A percentile compares a stretch with the other conserved stretches of the same genome.
These are phyloP conservation scores for Panurus biarmicus DNA, from an alignment of 2,113 vertebrate species.

Conservation along the genomic window DNA sequence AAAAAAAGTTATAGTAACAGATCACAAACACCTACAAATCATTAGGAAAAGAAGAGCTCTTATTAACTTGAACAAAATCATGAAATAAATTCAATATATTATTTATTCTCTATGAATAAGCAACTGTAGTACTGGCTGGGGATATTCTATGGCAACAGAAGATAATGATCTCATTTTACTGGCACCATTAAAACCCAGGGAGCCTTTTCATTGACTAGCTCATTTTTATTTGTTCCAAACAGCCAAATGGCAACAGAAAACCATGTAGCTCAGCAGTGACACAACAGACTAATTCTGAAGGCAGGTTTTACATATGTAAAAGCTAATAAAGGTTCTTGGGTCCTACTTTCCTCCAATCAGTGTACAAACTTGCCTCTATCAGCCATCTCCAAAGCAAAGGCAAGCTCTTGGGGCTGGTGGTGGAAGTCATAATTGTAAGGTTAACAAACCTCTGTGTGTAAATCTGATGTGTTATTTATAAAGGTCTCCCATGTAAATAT, in stretches of 20 bases:
- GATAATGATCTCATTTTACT: background rate
- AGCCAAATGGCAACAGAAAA: background rate
- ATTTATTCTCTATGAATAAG: background rate
- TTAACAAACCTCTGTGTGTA: background rate
- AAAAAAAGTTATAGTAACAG: background rate
- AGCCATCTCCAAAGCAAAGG: background rate
- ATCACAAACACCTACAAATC: background rate
- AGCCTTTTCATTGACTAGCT: background rate
- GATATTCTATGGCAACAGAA: background rate
- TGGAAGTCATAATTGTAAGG: background rate
- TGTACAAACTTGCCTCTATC: background rate
- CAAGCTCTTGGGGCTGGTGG: background rate
- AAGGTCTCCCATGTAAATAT: slow-evolving; percentile 29
- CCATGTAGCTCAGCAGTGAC: background rate
- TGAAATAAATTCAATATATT: background rate
- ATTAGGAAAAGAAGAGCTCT: background rate
- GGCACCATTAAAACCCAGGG: background rate
- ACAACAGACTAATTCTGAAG: background rate
- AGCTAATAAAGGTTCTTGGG: background rate
- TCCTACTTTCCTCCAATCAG: background rate
- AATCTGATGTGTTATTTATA: slow-evolving; percentile 39
- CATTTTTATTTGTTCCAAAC: background rate
- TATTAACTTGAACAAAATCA: background rate
- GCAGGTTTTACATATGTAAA: background rate
- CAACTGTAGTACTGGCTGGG: background rate